Percentiles rank a stretch among this genome's conserved stretches.
Evolutionary conservation across 2,888 invertebrate species (phyloP).

Genomic region (Therioaphis trifolii): DNA sequence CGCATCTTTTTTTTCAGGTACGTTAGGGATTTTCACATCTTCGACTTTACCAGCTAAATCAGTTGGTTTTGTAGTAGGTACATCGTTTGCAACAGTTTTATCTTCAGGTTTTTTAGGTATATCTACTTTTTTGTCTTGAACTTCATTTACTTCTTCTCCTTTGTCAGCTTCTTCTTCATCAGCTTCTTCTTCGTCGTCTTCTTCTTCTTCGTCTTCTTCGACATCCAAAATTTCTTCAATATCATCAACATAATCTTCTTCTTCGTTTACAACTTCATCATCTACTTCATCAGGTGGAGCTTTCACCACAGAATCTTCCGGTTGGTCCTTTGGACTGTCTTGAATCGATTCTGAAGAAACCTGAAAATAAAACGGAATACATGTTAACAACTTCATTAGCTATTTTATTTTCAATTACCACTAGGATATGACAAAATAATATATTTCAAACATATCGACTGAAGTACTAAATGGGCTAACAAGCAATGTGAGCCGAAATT

Average conservation of each 20-base stretch:
- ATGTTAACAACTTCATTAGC: not conserved
- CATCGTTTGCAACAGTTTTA: slow-evolving; percentile 30
- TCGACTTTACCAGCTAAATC: not conserved
- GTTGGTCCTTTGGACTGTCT: slow-evolving; percentile 8
- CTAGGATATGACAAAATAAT: not conserved
- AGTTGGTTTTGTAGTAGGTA: not conserved
- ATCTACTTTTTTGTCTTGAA: slow-evolving; percentile 1
- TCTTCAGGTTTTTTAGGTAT: slow-evolving; percentile 25
- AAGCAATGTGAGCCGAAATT: slow-evolving; percentile 29
- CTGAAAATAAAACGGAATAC: slow-evolving; percentile 45
- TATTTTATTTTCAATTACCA: not conserved
- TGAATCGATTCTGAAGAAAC: slow-evolving; percentile 32
- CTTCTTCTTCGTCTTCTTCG: not conserved
- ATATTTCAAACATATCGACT: not conserved
- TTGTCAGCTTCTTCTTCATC: slow-evolving; percentile 37
- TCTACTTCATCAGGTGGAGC: not conserved
- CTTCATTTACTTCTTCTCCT: slow-evolving; percentile 8
- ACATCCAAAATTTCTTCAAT: not conserved
- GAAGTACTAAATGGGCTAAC: not conserved
- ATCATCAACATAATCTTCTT: slow-evolving; percentile 6
- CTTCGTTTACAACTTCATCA: not conserved
- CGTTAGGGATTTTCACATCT: slow-evolving; percentile 15
- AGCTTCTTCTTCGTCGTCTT: slow-evolving; percentile 29
- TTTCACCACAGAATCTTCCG: not conserved
- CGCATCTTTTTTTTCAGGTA: not conserved